A percentile compares a stretch with the other conserved stretches of the same genome.
Evolutionary conservation across 2,888 invertebrate genomes (phyloP).

Genomic region (Trissoscelio sp.): DNA sequence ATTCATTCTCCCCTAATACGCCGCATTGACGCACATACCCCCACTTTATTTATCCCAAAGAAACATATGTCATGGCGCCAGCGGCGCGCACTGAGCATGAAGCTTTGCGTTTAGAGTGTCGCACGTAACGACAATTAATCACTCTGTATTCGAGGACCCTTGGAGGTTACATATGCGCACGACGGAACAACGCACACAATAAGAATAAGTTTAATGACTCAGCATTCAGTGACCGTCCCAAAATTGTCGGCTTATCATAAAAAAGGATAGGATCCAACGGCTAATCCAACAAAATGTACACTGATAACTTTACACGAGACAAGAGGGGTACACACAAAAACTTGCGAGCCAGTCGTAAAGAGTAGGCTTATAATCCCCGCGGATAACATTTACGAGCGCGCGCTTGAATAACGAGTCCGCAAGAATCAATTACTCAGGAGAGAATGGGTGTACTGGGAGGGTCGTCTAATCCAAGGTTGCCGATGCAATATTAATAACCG

Average conservation of each 20-base stretch:
- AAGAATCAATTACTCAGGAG: slow-evolving; percentile 77
- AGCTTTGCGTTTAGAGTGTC: slow-evolving; percentile 67
- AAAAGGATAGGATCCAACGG: slow-evolving; percentile 24
- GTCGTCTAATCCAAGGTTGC: slow-evolving; percentile 60
- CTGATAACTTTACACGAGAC: slow-evolving; percentile 50
- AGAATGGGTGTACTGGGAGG: slow-evolving; percentile 60
- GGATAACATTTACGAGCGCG: slow-evolving; percentile 65
- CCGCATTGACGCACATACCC: slow-evolving; percentile 33
- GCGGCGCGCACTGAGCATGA: slow-evolving; percentile 64
- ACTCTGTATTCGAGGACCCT: slow-evolving; percentile 61
- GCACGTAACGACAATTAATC: slow-evolving; percentile 73
- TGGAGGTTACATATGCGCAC: slow-evolving; percentile 62
- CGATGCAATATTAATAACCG: slow-evolving; percentile 80
- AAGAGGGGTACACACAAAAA: slow-evolving; percentile 56
- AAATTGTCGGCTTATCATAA: slow-evolving; percentile 57
- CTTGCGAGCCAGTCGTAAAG: slow-evolving; percentile 43
- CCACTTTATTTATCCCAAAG: slow-evolving; percentile 65
- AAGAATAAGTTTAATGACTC: slow-evolving; percentile 67
- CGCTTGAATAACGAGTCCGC: slow-evolving; percentile 75
- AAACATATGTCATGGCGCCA: slow-evolving; percentile 68
- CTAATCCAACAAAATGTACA: slow-evolving; percentile 56
- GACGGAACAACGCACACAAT: slow-evolving; percentile 53
- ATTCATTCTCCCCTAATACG: slow-evolving; percentile 71
- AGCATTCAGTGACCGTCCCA: slow-evolving; percentile 2
- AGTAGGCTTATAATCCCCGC: slow-evolving; percentile 66